Conservation (phyloP, 2,113 vertebrate species). For the Platysternon megacephalum region DNA sequence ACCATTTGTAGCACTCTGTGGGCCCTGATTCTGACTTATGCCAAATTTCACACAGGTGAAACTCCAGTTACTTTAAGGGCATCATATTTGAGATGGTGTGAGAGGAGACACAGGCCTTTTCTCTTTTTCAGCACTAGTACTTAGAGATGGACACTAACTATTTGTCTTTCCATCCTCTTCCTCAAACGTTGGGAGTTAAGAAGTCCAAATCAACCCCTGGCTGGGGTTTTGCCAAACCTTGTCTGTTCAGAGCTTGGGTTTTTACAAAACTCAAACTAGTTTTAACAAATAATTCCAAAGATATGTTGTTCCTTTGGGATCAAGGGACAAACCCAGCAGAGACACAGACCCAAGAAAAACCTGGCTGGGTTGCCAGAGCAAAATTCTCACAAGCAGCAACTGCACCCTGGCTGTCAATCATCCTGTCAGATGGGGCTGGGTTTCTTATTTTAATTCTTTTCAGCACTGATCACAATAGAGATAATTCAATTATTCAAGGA, state of each 20-base stretch:
- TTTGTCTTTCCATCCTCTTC: neutral
- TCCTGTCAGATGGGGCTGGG: neutral
- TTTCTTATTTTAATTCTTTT: neutral
- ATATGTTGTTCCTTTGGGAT: neutral
- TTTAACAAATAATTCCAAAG: no score
- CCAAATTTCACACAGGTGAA: neutral
- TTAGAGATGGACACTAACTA: neutral
- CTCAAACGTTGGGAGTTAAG: neutral
- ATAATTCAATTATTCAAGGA: neutral
- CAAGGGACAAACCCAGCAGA: neutral
- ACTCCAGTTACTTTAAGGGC: rapidly evolving
- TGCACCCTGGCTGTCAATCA: neutral
- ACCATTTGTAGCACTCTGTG: neutral
- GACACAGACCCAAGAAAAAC: neutral
- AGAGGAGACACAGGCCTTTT: neutral
- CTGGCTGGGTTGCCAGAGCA: neutral
- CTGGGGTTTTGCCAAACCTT: neutral
- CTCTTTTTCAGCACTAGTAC: rapidly evolving
- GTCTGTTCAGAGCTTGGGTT: no score
- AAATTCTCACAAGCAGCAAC: neutral
- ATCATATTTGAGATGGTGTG: rapidly evolving
- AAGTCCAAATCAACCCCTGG: neutral
- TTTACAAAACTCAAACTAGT: no score
- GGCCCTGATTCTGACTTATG: neutral
- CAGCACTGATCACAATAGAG: neutral